Evolutionary conservation across 2,888 invertebrate species (phyloP).

Genomic region (Eulithis testata): DNA sequence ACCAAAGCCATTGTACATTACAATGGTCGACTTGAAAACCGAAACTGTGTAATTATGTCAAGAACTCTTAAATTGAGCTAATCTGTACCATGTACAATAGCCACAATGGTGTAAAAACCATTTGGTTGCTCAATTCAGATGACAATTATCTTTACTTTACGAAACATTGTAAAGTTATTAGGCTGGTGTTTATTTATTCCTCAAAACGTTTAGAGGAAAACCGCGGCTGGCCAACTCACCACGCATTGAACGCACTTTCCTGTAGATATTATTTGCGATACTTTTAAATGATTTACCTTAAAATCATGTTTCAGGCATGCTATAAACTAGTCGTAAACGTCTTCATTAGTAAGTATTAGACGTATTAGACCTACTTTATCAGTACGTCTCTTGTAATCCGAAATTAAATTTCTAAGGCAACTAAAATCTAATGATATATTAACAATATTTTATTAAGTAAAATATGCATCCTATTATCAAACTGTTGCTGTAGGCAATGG

Average conservation of each 20-base stretch:
- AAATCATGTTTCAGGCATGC: too few species aligned
- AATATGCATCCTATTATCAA: too few species aligned
- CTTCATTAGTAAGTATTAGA: too few species aligned
- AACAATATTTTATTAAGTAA: too few species aligned
- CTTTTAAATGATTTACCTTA: too few species aligned
- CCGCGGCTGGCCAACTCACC: neutral
- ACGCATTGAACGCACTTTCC: neutral
- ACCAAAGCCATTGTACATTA: constrained; percentile 18
- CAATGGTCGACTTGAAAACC: constrained; percentile 34
- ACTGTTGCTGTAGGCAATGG: too few species aligned
- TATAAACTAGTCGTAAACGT: too few species aligned
- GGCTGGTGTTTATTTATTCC: too few species aligned
- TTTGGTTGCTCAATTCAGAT: constrained; percentile 40
- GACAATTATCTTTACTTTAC: constrained; percentile 43
- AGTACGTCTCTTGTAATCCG: too few species aligned
- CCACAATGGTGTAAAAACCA: constrained; percentile 37
- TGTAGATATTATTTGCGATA: neutral
- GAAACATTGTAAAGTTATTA: constrained; percentile 22
- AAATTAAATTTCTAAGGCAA: too few species aligned
- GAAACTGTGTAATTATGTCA: constrained; percentile 61
- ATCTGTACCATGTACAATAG: constrained; percentile 46
- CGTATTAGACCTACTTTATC: too few species aligned
- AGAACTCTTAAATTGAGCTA: constrained; percentile 51
- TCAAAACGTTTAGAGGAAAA: neutral
- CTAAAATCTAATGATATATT: too few species aligned